Base-by-base conservation (phyloP, 1,140 invertebrate genomes). In the Hylyphantes graminicola region DNA sequence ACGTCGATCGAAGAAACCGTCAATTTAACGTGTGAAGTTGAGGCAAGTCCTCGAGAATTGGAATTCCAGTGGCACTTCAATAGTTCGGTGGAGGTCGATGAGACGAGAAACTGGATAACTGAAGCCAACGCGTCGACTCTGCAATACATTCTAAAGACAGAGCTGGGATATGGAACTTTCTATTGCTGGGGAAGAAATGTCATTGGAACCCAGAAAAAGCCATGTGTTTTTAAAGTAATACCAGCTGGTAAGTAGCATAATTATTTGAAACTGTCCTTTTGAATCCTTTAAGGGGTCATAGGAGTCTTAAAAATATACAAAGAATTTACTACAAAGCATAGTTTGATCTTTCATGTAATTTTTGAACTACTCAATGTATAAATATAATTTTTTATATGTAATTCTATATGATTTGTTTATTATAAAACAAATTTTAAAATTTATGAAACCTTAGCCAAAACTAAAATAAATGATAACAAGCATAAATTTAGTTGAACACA, bases 51-150 rank as follows among this genome's bases (percentile, higher is more conserved):
- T 15, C 91, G 51, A 11, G 85, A 95, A 0, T 90, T 92, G 85
- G 90, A 94, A 88, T 97, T 96, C 88, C 93, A 93, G 73, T 97
- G 96, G 96, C 95, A 94, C 7, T 97, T 97, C 91, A 97, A 97
- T 90, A 96, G 96, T 89, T 96, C 95, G 3, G 95, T 95, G 0
- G 95, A 96, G 88, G 95, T 93, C 86, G 94, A 95, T 87, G 94
- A 96, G 13, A 53, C 57, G 9, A 85, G 61, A n/a, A 72, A 65
- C 55, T 80, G 48, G 21, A 77, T 21, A 3, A 55, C 78, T 13
- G 78, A 86, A 59, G 15, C 57, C 17, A 76, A 61, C 53, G 13
- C 64, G 3, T 84, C 79, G 35, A 61, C 55, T 55, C 61, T 85
- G 3, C 51, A 19, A 7, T 87, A 87, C 51, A 68, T 65, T 21